These are phyloP conservation scores for Smithornis capensis DNA, from an alignment of 2,113 vertebrate species.

Conservation along the genomic window DNA sequence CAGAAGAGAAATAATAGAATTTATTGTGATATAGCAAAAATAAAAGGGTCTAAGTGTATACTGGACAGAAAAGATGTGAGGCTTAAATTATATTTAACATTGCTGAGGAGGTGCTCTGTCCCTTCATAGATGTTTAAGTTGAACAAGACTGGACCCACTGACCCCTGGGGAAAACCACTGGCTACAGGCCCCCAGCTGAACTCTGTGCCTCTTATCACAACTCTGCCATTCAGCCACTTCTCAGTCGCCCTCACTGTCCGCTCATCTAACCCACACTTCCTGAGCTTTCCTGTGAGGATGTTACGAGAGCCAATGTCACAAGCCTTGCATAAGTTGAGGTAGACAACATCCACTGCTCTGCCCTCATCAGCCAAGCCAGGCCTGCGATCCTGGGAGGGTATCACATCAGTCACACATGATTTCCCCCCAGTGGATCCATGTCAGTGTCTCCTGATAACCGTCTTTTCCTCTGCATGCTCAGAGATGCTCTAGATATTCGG, in stretches of 20 bases:
- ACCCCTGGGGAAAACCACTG: background rate
- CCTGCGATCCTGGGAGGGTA: rapidly evolving
- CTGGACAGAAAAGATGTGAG: background rate
- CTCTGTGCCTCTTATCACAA: background rate
- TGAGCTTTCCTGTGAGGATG: background rate
- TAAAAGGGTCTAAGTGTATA: background rate
- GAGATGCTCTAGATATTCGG: background rate
- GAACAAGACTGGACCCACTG: background rate
- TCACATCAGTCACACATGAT: background rate
- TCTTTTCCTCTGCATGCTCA: background rate
- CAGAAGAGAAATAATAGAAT: background rate
- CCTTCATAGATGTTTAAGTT: background rate
- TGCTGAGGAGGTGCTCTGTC: background rate
- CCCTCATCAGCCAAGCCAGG: background rate
- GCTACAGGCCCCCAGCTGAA: background rate
- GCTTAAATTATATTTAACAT: background rate
- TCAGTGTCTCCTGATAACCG: background rate
- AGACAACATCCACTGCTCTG: background rate
- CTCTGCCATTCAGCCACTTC: background rate
- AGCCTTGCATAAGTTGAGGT: background rate
- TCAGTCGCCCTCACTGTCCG: background rate
- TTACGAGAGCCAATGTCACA: background rate
- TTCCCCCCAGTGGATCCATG: background rate
- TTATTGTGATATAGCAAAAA: background rate
- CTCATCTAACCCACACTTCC: background rate